Percentiles rank a stretch among this genome's conserved stretches.
Evolutionary conservation across 2,888 invertebrate species (phyloP).

Genomic region (Blastobasis adustella): DNA sequence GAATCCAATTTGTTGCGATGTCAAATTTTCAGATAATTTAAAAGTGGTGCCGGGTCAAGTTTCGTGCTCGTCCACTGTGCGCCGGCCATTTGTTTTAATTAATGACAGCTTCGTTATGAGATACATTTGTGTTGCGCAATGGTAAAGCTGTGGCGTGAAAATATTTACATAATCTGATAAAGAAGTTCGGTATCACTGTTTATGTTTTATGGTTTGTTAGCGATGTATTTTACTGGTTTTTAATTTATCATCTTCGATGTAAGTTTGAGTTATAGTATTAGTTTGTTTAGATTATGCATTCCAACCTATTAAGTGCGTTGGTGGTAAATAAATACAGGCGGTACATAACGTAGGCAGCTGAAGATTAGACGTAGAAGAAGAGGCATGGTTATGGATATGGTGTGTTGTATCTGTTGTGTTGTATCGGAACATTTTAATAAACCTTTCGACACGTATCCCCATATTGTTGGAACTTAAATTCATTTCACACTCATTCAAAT

Average conservation of each 20-base stretch:
- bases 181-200: constrained; percentile 7
- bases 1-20: constrained; percentile 42
- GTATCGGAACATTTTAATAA: no score
- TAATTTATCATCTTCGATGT: constrained; percentile 11
- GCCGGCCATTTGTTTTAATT: constrained; percentile 26
- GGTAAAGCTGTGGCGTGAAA: constrained; percentile 22
- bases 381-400: no score
- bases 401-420: no score
- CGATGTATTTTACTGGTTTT: constrained; percentile 18
- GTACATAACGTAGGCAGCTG: no score
- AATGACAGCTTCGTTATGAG: constrained; percentile 18
- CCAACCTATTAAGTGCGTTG: no score
- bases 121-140: constrained; percentile 20
- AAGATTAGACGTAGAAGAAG: no score
- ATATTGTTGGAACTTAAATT: no score
- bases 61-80: constrained; percentile 19
- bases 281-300: no score
- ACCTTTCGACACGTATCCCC: no score
- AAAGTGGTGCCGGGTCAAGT: constrained; percentile 23
- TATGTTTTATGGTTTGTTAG: constrained; percentile 12
- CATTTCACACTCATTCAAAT: no score
- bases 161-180: constrained; percentile 34
- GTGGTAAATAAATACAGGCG: no score
- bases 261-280: not conserved
- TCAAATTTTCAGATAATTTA: constrained; percentile 36